Base-by-base conservation (phyloP, 2,797 vertebrate genomes). In the Gobio occitaniae region DNA sequence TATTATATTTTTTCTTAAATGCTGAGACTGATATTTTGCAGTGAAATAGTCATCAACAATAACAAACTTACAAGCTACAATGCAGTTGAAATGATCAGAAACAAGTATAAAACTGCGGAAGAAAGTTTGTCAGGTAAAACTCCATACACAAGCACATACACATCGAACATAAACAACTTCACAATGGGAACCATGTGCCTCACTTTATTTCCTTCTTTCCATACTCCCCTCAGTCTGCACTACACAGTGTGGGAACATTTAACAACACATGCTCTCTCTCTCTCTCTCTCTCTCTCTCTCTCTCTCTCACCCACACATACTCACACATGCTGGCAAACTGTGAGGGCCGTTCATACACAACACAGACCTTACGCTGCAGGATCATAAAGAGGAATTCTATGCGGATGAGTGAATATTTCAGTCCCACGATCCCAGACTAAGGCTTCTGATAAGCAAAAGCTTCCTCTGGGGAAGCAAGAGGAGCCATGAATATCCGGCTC, bases 231-330 rank as follows among this genome's bases (percentile, higher is more conserved):
- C 56, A 85, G 68, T 86, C 77, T 86, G 69, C 48, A 50, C 76
- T 87, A 80, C 82, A 88, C 79, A 86, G 71, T 89, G 77, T 85
- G 89, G 85, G 80, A 84, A 87, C 86, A 87, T 86, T 87, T 87
- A 89, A 78, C 78, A 78, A 36, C 85, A 82, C 12, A 41, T 77
- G 44, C 74, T 77, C 17, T 9, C 61, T 69, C 70, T 71, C 48
- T 80, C 48, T 85, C 16, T 15, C 38, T 68, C 69, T 70, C 48
- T 85, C 16, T 68, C 69, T 70, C 48, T 85, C 16, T 15, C 38
- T 13, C 50, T 50, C 21, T 68, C 75, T 52, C 74, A 59, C 74
- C 63, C 65, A 61, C 78, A 87, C 61, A 81, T 47, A 78, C 74
- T 78, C n/a, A 86, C 74, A 61, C 70, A 84, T n/a, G 66, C 54